Conservation (phyloP, 2,888 invertebrate genomes). For the Brachycybe producta region DNA sequence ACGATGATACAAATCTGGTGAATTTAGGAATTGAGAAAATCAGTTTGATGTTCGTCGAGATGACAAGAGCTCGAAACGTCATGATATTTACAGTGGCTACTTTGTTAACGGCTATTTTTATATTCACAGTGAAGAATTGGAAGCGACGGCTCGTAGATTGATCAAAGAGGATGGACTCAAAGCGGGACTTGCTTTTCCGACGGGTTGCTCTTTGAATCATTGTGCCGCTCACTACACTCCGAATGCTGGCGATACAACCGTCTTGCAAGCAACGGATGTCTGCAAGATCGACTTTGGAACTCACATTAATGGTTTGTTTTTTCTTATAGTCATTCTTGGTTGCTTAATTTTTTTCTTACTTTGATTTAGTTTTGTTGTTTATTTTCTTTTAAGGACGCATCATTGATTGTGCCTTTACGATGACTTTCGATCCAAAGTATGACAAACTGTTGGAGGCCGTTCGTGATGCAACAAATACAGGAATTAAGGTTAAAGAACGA, state of each 20-base stretch:
- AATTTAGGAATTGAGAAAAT: too few species aligned
- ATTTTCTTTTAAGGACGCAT: conserved; percentile 49
- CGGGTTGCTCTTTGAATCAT: conserved; percentile 96
- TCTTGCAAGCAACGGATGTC: conserved; percentile 88
- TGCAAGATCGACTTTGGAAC: conserved; percentile 99
- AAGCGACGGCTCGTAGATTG: conserved; percentile 74
- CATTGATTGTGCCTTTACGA: conserved; percentile 97
- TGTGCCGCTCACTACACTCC: conserved; percentile 99
- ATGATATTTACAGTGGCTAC: not conserved
- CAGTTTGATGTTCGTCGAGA: too few species aligned
- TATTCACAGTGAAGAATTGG: conserved; percentile 61
- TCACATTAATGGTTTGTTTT: conserved; percentile 69
- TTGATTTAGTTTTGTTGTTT: not conserved
- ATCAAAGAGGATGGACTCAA: conserved; percentile 91
- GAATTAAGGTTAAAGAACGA: conserved; percentile 51
- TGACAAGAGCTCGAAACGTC: too few species aligned
- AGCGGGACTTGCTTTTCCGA: conserved; percentile 57
- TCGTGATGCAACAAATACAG: conserved; percentile 95
- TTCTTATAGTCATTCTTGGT: not conserved
- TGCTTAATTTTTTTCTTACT: conserved; percentile 1
- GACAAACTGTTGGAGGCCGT: conserved; percentile 90
- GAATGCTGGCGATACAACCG: conserved; percentile 92
- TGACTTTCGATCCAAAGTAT: conserved; percentile 92
- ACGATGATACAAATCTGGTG: conserved; percentile 94
- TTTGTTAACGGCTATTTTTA: too few species aligned